Conservation (phyloP, 2,113 vertebrate species). For the Vanacampus margaritifer region DNA sequence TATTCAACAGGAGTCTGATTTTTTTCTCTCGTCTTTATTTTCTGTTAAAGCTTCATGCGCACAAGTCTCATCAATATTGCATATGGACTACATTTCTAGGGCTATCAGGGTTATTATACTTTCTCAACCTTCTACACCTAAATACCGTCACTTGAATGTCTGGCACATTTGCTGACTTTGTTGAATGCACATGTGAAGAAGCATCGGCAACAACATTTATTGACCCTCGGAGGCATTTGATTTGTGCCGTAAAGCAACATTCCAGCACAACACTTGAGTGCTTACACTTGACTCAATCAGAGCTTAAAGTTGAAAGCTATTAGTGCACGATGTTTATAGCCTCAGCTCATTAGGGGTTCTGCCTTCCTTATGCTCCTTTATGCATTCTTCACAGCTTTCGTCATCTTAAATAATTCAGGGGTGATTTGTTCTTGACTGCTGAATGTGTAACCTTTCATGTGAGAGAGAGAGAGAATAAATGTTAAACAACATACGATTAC, state of each 20-base stretch:
- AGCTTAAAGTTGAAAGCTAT: constrained; percentile 27
- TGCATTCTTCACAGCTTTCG: constrained; percentile 35
- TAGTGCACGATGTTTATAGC: constrained; percentile 35
- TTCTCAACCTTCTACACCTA: too few species aligned
- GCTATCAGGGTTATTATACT: not conserved
- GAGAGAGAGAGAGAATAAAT: constrained; percentile 8
- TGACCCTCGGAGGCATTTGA: not conserved
- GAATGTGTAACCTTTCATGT: constrained; percentile 26
- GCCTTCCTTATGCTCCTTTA: constrained; percentile 30
- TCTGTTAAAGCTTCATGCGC: not conserved
- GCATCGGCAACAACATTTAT: not conserved
- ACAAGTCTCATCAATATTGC: too few species aligned
- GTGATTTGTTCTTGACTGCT: constrained; percentile 25
- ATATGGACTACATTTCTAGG: not conserved
- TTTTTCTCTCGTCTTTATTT: not conserved
- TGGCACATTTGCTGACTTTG: not conserved
- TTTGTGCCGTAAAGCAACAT: not conserved
- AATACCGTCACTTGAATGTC: not conserved
- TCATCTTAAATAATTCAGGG: constrained; percentile 38
- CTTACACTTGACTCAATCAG: not conserved
- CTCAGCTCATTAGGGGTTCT: constrained; percentile 21
- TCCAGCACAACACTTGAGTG: constrained; percentile 12
- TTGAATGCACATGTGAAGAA: not conserved
- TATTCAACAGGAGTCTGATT: too few species aligned
- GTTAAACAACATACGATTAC: constrained; percentile 23